Evolutionary conservation across 2,888 invertebrate genomes (phyloP).

Genomic region (Thymelicus lineola): DNA sequence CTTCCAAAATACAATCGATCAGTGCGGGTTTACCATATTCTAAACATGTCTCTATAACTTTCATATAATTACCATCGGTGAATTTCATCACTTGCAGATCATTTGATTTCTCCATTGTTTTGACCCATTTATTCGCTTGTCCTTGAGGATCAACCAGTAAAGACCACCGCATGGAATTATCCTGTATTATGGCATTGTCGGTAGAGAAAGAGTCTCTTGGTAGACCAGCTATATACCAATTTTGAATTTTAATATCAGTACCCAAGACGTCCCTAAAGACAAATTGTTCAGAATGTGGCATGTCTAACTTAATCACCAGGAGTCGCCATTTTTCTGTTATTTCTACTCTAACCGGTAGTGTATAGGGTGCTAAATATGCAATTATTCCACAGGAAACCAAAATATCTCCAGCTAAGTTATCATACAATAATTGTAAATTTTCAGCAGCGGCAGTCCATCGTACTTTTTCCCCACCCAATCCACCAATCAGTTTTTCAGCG

Average conservation of each 20-base stretch:
- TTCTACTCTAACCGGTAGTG: slow-evolving; percentile 86
- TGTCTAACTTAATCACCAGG: slow-evolving; percentile 87
- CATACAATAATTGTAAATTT: slow-evolving; percentile 89
- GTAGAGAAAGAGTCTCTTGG: slow-evolving; percentile 93
- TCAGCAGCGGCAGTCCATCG: slow-evolving; percentile 93
- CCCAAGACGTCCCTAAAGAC: slow-evolving; percentile 91
- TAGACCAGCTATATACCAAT: slow-evolving; percentile 93
- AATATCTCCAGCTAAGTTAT: slow-evolving; percentile 95
- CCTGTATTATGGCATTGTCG: slow-evolving; percentile 94
- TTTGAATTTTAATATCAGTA: slow-evolving; percentile 93
- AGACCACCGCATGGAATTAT: slow-evolving; percentile 91
- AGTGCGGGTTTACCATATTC: slow-evolving; percentile 91
- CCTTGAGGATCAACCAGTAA: slow-evolving; percentile 93
- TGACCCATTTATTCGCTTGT: slow-evolving; percentile 94
- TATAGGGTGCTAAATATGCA: slow-evolving; percentile 95
- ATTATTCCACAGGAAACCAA: slow-evolving; percentile 95
- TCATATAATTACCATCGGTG: slow-evolving; percentile 91
- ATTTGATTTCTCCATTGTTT: slow-evolving; percentile 91
- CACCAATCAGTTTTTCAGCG: slow-evolving; percentile 95
- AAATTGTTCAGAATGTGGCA: slow-evolving; percentile 91
- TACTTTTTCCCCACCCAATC: slow-evolving; percentile 94
- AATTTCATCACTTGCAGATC: slow-evolving; percentile 90
- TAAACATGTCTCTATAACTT: slow-evolving; percentile 89
- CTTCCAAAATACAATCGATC: slow-evolving; percentile 91
- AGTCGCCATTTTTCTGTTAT: slow-evolving; percentile 89